Percentiles rank a stretch among this genome's conserved stretches.
phyloP scores from a whole-genome alignment of 2,113 vertebrate species.

The Rhipidura dahli region DNA sequence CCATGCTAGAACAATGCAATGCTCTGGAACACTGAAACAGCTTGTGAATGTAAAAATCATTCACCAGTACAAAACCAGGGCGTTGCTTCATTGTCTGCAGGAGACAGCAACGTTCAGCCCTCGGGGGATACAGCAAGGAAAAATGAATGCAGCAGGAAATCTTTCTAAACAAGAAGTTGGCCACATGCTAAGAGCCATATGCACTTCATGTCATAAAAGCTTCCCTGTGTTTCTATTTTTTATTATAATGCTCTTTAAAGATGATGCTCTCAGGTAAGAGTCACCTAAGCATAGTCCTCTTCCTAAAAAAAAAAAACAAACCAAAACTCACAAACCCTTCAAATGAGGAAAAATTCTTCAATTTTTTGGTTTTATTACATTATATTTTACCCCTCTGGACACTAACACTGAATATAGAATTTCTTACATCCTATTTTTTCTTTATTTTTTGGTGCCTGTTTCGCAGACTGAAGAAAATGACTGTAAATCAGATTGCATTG shows the following conservation, averaged over 20 bases:
- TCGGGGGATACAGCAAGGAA: neutral
- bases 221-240: neutral
- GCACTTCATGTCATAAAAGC: neutral
- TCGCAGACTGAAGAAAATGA: neutral
- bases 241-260: neutral
- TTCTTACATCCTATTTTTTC: neutral
- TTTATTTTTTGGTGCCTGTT: neutral
- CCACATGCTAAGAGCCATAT: neutral
- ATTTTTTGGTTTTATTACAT: neutral
- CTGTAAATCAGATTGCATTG: neutral
- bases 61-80: neutral
- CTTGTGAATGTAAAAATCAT: slow-evolving; percentile 15
- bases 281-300: neutral
- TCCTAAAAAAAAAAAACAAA: neutral
- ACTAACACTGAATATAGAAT: neutral
- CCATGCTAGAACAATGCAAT: neutral
- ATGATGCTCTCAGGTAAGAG: neutral
- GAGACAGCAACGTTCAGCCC: neutral
- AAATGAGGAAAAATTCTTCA: neutral
- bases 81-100: slow-evolving; percentile 39
- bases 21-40: neutral
- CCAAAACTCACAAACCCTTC: neutral
- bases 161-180: neutral
- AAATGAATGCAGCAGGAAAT: neutral
- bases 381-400: neutral